A percentile compares a stretch with the other conserved stretches of the same genome.
Evolutionary conservation across 2,888 invertebrate genomes (phyloP).

Genomic region (Nomada flava): DNA sequence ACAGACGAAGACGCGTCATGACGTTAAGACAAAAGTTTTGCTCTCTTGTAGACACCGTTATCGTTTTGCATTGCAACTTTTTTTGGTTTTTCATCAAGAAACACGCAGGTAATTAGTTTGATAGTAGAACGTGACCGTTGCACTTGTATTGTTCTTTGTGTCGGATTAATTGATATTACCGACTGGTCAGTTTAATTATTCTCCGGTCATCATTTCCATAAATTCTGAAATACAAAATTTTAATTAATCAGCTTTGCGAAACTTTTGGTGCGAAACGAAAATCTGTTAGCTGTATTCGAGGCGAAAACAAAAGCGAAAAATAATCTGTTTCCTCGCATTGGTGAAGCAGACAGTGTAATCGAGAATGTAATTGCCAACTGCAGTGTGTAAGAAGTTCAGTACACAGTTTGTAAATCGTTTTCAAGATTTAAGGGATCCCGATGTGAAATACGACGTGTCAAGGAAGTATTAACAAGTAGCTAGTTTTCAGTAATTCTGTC

Average conservation of each 20-base stretch:
- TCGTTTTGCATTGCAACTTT: slow-evolving; percentile 55
- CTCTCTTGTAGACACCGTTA: slow-evolving; percentile 42
- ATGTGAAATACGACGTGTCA: slow-evolving; percentile 8
- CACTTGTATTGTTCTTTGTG: slow-evolving; percentile 64
- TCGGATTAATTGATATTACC: slow-evolving; percentile 35
- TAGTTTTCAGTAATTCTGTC: neutral
- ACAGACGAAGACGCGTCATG: slow-evolving; percentile 65
- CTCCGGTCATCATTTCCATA: slow-evolving; percentile 98
- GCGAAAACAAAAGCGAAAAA: neutral
- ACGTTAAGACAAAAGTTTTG: slow-evolving; percentile 54
- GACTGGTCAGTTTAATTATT: slow-evolving; percentile 86
- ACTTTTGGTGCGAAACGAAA: neutral
- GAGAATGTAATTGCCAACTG: neutral
- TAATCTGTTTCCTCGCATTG: neutral
- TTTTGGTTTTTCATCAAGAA: slow-evolving; percentile 45
- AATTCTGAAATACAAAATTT: slow-evolving; percentile 90
- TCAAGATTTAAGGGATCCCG: neutral
- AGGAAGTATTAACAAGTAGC: slow-evolving; percentile 28
- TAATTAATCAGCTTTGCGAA: neutral
- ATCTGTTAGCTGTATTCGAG: too few species aligned
- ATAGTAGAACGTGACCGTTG: slow-evolving; percentile 57
- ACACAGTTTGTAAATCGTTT: neutral
- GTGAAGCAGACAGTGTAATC: neutral
- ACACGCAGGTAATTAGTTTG: slow-evolving; percentile 66
- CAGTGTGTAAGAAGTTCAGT: neutral